Conservation (phyloP, 2,888 invertebrate species). For the Pimpla rufipes region DNA sequence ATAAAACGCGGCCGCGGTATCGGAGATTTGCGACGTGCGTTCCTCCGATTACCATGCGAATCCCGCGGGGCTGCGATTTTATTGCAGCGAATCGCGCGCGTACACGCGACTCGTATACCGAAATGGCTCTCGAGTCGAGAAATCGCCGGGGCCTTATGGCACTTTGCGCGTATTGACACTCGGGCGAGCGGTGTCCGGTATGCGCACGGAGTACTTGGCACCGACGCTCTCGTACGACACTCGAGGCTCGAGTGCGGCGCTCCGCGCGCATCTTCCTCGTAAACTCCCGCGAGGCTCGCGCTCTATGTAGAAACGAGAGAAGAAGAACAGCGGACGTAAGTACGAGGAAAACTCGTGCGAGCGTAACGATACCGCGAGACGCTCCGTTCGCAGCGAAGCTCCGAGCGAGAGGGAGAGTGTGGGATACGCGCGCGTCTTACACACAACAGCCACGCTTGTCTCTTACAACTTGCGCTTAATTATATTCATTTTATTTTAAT, state of each 20-base stretch:
- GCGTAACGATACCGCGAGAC: conserved; percentile 40
- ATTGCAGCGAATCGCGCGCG: conserved; percentile 33
- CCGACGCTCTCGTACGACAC: conserved; percentile 63
- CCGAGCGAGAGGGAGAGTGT: conserved; percentile 2
- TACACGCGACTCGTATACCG: conserved; percentile 9
- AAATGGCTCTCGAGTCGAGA: conserved; percentile 3
- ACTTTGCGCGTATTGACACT: neutral
- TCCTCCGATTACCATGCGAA: too few relatives aligned
- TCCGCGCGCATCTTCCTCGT: conserved; percentile 54
- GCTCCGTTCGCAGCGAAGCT: neutral
- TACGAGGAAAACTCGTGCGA: conserved; percentile 22
- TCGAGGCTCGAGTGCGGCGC: conserved; percentile 60
- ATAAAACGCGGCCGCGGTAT: neutral
- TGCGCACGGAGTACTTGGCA: conserved; percentile 49
- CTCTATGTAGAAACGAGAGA: conserved; percentile 34
- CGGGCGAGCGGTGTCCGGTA: neutral
- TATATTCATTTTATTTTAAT: conserved; percentile 31
- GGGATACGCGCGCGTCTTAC: conserved; percentile 1
- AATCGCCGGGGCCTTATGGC: neutral
- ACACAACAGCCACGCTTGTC: conserved; percentile 13
- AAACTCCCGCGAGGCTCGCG: conserved; percentile 40
- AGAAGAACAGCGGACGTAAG: conserved; percentile 17
- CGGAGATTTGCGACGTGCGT: conserved; percentile 17
- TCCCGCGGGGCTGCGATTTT: conserved; percentile 36
- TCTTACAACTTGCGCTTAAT: conserved; percentile 20